These are phyloP conservation scores for Phanerotoma sp. DNA, from an alignment of 2,888 invertebrate species.

Conservation along the genomic window DNA sequence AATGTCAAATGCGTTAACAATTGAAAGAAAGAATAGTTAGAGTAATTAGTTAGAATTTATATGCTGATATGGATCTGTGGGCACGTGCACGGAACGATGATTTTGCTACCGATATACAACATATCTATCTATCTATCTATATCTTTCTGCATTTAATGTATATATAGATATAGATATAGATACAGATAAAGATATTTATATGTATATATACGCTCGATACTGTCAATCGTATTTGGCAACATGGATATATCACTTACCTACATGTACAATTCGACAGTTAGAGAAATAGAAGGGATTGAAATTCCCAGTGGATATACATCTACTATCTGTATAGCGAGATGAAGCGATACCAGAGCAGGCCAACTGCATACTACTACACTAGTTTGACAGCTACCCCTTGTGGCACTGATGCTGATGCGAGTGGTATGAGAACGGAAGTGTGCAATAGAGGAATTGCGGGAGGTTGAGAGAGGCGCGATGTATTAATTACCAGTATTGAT, in stretches of 20 bases:
- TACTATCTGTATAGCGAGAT: slow-evolving; percentile 21
- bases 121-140: not conserved
- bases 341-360: slow-evolving; percentile 27
- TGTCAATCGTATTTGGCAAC: slow-evolving; percentile 51
- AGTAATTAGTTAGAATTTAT: not conserved
- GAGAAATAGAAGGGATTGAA: no score
- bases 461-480: slow-evolving; percentile 53
- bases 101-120: not conserved
- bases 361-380: no score
- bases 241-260: slow-evolving; percentile 52
- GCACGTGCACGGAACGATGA: not conserved
- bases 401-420: slow-evolving; percentile 22
- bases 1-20: no score
- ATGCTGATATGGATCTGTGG: not conserved
- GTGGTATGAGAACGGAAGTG: slow-evolving; percentile 20
- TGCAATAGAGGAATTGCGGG: slow-evolving; percentile 30
- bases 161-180: no score
- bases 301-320: not conserved
- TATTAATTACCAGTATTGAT: slow-evolving; percentile 59
- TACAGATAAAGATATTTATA: no score
- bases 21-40: no score
- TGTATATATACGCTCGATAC: slow-evolving; percentile 34
- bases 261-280: slow-evolving; percentile 26
- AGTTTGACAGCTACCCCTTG: not conserved
- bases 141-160: no score